Evolutionary conservation across 2,888 invertebrate genomes (phyloP), one percentile per base, ranked within the genome.

Genomic region (Philaethria dido): DNA sequence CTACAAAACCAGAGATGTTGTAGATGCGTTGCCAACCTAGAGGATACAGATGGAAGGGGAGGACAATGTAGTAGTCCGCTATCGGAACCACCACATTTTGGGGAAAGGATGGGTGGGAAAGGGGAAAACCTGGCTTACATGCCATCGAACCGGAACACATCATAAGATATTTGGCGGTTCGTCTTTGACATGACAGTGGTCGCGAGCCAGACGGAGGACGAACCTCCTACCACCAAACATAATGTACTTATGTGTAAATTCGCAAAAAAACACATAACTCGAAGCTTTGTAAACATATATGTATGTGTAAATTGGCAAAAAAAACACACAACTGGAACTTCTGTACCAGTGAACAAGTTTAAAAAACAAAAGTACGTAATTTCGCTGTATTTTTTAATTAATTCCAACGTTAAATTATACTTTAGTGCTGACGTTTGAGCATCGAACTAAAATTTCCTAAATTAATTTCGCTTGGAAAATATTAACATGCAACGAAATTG

Each of bases 351-450:
- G 22, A 42, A 57, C 57, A 42, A 42, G 22, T 57, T 57, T n/a
- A n/a, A 39, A 57, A 57, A 57, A 57, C 42, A 57, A 57, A 57
- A 22, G 42, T 25, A n/a, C 22, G 16, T 57, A 42, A 42, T 57
- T 57, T 22, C n/a, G 52, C 52, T 52, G 29, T 25, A 57, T 42
- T 42, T 57, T n/a, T 57, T 57, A 57, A 57, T 57, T 57, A 57
- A 57, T 57, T 22, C 16, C 57, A 42, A 57, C 57, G 42, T 57
- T 57, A 57, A 57, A 57, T 57, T 57, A 25, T 16, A 57, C 57
- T 42, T 42, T 25, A 29, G 5, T 29, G 57, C 11, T 22, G 57
- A 39, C 57, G 57, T 57, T 57, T 57, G 22, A 16, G 16, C 57
- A 57, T 57, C 25, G 42, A 44, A 60, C 60, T 45, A 60, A 45